Base-by-base conservation (phyloP, 2,888 invertebrate species). In the Cerceris rybyensis region DNA sequence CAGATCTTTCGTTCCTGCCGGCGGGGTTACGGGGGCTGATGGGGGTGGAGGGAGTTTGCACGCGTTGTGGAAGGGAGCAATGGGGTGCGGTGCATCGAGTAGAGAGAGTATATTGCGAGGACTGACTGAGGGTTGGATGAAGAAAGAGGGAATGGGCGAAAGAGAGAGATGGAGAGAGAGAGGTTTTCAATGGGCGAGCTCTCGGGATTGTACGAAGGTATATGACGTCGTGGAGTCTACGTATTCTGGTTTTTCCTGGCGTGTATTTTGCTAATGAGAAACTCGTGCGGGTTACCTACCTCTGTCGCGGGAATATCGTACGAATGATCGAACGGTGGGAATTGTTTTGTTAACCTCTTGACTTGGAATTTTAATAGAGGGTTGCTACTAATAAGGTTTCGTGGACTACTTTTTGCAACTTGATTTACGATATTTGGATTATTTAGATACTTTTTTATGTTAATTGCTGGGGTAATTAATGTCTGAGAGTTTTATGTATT, bases 101-200 rank as follows among this genome's bases (percentile, higher is more conserved):
- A 70, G 17, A 8, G 61, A 43, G 77, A 76, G 69, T 43, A 66
- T 68, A 58, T 60, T 49, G 78, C 70, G 70, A 63, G 28, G 28
- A 28, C 2, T 28, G 28, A 28, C 28, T 28, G 28, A 28, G 28
- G 4, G 28, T 2, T 2, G 28, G 28, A 28, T 28, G 28, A 28
- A 28, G 28, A 4, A 4, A 28, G 28, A 28, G 28, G 28, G 28
- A 28, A 28, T 28, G 28, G 28, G 28, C 4, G 28, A 28, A 28
- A 28, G 28, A 28, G 28, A 28, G 28, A 28, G 28, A 28, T 4
- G 28, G 28, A 28, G 28, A 28, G 28, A 28, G 28, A 70, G 57
- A 55, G 73, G 70, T 84, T 81, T 84, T 82, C 83, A 84, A 83
- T 84, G 83, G 75, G 71, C 66, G 54, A 57, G 17, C 63, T 65